phyloP scores from a whole-genome alignment of 2,113 vertebrate species.

The Peucedramus taeniatus region DNA sequence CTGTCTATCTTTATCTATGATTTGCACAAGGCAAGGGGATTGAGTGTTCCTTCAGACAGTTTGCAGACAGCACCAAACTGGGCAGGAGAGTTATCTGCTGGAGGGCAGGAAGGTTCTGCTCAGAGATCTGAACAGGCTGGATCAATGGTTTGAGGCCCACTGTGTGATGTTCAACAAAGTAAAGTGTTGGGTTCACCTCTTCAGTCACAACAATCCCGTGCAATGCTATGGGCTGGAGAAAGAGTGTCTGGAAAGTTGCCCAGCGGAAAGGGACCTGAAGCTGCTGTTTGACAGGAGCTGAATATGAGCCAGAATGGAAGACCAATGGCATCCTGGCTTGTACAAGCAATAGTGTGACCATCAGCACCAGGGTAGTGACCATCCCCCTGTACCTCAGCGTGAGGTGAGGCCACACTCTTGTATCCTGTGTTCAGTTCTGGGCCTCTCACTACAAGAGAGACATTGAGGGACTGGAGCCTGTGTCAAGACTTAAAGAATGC shows the following conservation, averaged over 20 bases:
- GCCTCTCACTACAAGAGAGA: not conserved
- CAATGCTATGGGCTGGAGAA: not conserved
- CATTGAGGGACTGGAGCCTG: not conserved
- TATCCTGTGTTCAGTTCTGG: not conserved
- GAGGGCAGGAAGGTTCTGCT: not conserved
- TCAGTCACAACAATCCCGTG: not conserved
- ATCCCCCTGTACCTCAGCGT: not conserved
- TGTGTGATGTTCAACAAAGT: not conserved
- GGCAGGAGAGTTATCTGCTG: not conserved
- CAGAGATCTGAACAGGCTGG: not conserved
- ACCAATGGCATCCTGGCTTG: not conserved
- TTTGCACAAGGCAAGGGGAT: not conserved
- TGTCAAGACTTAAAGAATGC: not conserved
- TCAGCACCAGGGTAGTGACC: not conserved
- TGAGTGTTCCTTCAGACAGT: not conserved
- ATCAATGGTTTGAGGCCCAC: not conserved
- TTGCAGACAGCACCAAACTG: not conserved
- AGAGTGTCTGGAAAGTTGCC: not conserved
- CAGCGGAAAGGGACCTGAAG: not conserved
- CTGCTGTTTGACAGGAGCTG: not conserved
- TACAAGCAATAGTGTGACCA: not conserved
- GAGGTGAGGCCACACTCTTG: fast-evolving
- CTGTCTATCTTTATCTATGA: not conserved
- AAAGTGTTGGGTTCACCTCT: not conserved
- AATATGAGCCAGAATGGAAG: not conserved